Base-by-base conservation (phyloP, 2,888 invertebrate genomes). In the Coenonympha glycerion region DNA sequence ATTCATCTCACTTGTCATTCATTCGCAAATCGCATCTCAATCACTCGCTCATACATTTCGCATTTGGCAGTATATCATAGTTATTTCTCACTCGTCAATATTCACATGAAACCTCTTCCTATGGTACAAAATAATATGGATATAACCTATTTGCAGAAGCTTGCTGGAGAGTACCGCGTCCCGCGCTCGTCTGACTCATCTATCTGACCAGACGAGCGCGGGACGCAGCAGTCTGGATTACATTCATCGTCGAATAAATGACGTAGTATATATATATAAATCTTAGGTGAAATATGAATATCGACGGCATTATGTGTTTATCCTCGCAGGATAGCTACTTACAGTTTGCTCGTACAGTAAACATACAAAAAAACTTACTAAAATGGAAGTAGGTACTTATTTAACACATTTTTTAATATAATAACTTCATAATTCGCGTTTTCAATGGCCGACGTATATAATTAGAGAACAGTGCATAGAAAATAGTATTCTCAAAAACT, bases 311-410 rank as follows among this genome's bases (percentile, higher is more conserved):
- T 66, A 61, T 70, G 33, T 64, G 73, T 75, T 76, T 78, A 79
- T 71, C 72, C 79, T 70, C 74, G 58, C 64, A 65, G 66, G 73
- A 70, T 71, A 69, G 70, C 78, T 80, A 81, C 75, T 67, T 76
- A 81, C 79, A n/a, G n/a, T n/a, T n/a, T n/a, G n/a, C n/a, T n/a
- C 76, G 67, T 78, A 39, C 15, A 82, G 70, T 71, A 81, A 83
- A 84, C 75, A 67, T 78, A 81, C 69, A 81, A 81, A 83, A 80
- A 80, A 74, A 75, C 79, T 83, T 83, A 84, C 71, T 76, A 81
- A 82, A 86, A 82, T 87, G 86, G 86, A 86, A 87, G 86, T n/a
- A n/a, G n/a, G n/a, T 87, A 86, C 83, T 83, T 82, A 81, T 70
- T 73, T 77, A 73, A 75, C 71, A 74, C 70, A 70, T 68, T 22